Evolutionary conservation across 2,888 invertebrate genomes (phyloP), one percentile per base, ranked within the genome.

Genomic region (Ichneumoninae sp.): DNA sequence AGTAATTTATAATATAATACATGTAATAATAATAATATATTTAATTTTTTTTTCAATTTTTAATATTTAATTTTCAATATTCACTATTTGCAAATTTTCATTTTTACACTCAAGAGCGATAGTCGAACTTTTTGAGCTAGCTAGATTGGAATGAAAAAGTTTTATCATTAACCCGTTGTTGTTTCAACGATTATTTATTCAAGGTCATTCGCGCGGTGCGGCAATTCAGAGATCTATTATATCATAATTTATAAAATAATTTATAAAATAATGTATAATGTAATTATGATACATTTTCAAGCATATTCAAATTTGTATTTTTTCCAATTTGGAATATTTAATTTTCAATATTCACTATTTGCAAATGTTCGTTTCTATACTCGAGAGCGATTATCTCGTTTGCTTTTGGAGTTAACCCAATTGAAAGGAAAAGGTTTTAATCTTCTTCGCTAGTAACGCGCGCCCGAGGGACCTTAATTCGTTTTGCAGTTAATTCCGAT

Each of bases 401-500:
- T 19, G 16, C 8, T 19, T 52, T 52, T 6, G 19, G 8, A 52
- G 3, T 6, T 19, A 52, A 8, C 19, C 16, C 19, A 7, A 52
- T 19, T n/a, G 10, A 22, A 54, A 54, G 3, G n/a, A 22, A 57
- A 57, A 57, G 13, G 44, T 47, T 57, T 19, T 57, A 22, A 54
- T 54, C 54, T 22, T 22, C 3, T 54, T 54, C 33, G 4, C 57
- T 26, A 4, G 13, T 57, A 4, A 3, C 22, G 3, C 13, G 8
- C 57, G 26, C 10, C 10, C 57, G 22, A 22, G 4, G 13, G 26
- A 57, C 8, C 22, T 57, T 57, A 57, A 57, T 57, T 8, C 57
- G 22, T 57, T 57, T 57, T 13, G 57, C 22, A 57, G 57, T 57
- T 57, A 26, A 57, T 44, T 36, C 33, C 76, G 52, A 63, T 65